phyloP scores from a whole-genome alignment of 1,140 invertebrate genomes.

The Aphis craccivora region DNA sequence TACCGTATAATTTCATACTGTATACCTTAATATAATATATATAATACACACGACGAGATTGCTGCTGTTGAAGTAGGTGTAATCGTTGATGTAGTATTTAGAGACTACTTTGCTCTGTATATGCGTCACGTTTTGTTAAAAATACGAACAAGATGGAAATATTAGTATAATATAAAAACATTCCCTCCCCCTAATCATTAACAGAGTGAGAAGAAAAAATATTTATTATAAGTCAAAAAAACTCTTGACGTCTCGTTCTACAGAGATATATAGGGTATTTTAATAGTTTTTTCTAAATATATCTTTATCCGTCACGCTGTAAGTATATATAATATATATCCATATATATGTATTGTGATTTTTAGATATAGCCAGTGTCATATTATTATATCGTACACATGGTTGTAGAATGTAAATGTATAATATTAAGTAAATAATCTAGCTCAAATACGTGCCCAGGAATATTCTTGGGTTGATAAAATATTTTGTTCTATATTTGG shows the following conservation, averaged over 20 bases:
- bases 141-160: background rate
- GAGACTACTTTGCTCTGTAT: too few species aligned
- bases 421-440: too few species aligned
- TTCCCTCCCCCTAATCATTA: background rate
- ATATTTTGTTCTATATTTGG: too few species aligned
- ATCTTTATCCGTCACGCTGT: background rate
- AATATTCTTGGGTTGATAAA: too few species aligned
- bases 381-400: too few species aligned
- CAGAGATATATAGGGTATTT: background rate
- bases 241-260: background rate
- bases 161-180: background rate
- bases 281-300: background rate
- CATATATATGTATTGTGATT: too few species aligned
- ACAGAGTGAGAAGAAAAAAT: background rate
- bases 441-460: too few species aligned
- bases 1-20: background rate
- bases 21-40: background rate
- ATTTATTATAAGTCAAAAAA: background rate
- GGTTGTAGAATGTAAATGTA: too few species aligned
- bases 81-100: background rate
- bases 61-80: background rate
- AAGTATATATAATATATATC: background rate
- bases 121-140: background rate
- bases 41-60: background rate
- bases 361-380: too few species aligned